Evolutionary conservation across 2,113 vertebrate genomes (phyloP), one percentile per base, ranked within the genome.

Genomic region (Gulo gulo): DNA sequence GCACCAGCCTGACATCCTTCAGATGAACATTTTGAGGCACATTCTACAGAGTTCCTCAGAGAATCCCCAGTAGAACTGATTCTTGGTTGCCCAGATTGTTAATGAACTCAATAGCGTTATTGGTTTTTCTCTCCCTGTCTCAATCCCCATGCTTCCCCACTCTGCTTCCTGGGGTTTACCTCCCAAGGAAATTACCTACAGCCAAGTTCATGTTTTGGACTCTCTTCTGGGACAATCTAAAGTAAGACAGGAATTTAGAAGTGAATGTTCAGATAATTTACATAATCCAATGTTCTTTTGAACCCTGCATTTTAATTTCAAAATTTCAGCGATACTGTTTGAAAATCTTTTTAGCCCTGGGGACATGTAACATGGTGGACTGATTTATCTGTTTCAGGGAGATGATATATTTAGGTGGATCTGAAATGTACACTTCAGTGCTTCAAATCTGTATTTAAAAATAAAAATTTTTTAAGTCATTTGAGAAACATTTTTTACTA

Each of bases 401-500:
- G 23, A 73, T 18, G 13, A 80, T 71, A 47, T 50, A 61, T 71
- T 45, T 97, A 24, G 16, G 2, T 55, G 55, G 52, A 39, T 21
- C 20, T 73, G 9, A 89, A 94, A 67, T 90, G 39, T 89, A 76
- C 7, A 92, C 63, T 47, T 97, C 10, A 65, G 9, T 87, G 21
- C 23, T 90, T 63, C 63, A 76, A 80, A 83, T 86, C 52, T 74
- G 29, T 55, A 85, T 47, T 73, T 67, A 61, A 80, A 81, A 87
- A 39, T 78, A 47, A 92, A 88, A 61, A 2, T 2, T 71, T 94
- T 61, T 45, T 18, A 88, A 89, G 91, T 95, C 9, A 42, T 88
- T 97, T 95, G 39, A 61, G 92, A 95, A 95, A 14, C 6, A 88
- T 86, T 92, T 29, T 47, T 94, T 73, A 16, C 31, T 84, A 0